A percentile compares a stretch with the other conserved stretches of the same genome.
phyloP scores from a whole-genome alignment of 2,888 invertebrate genomes.

The Ypsolopha scabrella region DNA sequence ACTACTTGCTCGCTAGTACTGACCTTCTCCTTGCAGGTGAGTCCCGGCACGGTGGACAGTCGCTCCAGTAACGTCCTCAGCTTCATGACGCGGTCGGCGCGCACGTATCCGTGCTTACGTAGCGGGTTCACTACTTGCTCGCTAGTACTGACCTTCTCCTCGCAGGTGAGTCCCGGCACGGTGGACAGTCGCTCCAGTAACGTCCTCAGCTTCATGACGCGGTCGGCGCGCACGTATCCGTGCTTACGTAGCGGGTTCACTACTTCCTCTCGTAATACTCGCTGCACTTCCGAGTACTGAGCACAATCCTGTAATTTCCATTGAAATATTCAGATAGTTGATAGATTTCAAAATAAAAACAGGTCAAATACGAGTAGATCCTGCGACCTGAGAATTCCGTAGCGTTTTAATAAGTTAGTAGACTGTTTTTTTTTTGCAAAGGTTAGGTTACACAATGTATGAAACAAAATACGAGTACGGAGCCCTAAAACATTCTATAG shows the following conservation, averaged over 20 bases:
- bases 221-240: constrained; percentile 93
- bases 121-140: neutral
- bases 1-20: no score
- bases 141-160: constrained; percentile 81
- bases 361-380: neutral
- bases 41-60: no score
- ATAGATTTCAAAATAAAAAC: no score
- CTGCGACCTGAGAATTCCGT: neutral
- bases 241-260: constrained; percentile 94
- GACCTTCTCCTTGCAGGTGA: no score
- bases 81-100: no score
- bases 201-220: constrained; percentile 92
- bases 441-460: no score
- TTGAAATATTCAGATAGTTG: neutral
- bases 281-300: constrained; percentile 79
- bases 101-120: neutral
- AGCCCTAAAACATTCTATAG: no score
- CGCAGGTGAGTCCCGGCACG: constrained; percentile 90
- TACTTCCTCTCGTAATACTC: constrained; percentile 93
- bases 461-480: no score
- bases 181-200: constrained; percentile 90
- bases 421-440: no score
- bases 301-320: constrained; percentile 57
- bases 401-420: no score
- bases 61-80: no score